Percentiles rank a stretch among this genome's conserved stretches.
Conservation (phyloP, 1,140 invertebrate species). For the Cepaea nemoralis region DNA sequence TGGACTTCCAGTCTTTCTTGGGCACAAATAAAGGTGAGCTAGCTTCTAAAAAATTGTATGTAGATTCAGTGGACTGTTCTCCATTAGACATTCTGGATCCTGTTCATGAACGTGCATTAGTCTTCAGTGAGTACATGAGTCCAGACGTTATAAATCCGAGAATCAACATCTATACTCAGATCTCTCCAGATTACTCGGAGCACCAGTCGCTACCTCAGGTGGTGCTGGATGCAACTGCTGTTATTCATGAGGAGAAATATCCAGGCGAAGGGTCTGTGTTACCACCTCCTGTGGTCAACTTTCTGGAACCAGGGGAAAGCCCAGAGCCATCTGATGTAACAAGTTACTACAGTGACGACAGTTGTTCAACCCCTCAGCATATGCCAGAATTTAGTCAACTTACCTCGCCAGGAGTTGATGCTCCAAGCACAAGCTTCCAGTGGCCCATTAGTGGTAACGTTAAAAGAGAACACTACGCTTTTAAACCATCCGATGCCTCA, state of each 20-base stretch:
- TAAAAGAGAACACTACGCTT: slow-evolving; percentile 29
- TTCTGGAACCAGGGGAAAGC: slow-evolving; percentile 28
- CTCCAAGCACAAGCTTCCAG: slow-evolving; percentile 33
- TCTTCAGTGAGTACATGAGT: slow-evolving; percentile 29
- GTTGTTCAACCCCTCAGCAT: not conserved
- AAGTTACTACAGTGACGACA: slow-evolving; percentile 43
- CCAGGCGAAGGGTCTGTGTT: slow-evolving; percentile 31
- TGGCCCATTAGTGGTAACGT: slow-evolving; percentile 23
- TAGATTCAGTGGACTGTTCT: slow-evolving; percentile 37
- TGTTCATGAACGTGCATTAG: slow-evolving; percentile 15
- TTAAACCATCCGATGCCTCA: not conserved
- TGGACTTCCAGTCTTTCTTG: slow-evolving; percentile 42
- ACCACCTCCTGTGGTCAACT: slow-evolving; percentile 36
- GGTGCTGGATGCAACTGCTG: slow-evolving; percentile 37
- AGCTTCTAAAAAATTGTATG: slow-evolving; percentile 32
- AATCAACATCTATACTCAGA: slow-evolving; percentile 35
- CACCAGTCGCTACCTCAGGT: slow-evolving; percentile 35
- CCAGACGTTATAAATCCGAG: not conserved
- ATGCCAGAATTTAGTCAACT: slow-evolving; percentile 42
- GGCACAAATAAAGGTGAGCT: slow-evolving; percentile 41
- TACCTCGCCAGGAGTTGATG: slow-evolving; percentile 18
- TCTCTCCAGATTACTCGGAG: slow-evolving; percentile 33
- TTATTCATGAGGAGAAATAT: slow-evolving; percentile 33
- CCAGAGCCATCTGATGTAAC: slow-evolving; percentile 21
- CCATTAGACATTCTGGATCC: slow-evolving; percentile 27